Evolutionary conservation across 2,113 vertebrate species (phyloP).

Genomic region (Bostrychus sinensis): DNA sequence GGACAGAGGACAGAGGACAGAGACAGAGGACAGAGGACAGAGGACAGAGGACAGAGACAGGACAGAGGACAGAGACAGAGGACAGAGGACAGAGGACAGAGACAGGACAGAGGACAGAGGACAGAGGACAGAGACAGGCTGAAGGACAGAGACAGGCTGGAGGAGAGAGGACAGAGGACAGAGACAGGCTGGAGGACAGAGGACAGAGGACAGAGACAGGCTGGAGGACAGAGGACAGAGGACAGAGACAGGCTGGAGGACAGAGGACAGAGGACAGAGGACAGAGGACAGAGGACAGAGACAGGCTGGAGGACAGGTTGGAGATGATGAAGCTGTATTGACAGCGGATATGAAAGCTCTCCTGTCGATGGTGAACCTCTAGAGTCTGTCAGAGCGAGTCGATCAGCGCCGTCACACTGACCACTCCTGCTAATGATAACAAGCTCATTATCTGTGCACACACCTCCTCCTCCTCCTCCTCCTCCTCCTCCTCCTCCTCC

Average conservation of each 20-base stretch:
- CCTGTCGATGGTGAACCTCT: not conserved
- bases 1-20: too few species aligned
- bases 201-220: not conserved
- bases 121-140: not conserved
- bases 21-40: too few species aligned
- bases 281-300: not conserved
- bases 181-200: too few species aligned
- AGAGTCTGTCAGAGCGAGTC: not conserved
- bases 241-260: not conserved
- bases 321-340: not conserved
- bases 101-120: not conserved
- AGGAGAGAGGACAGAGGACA: not conserved
- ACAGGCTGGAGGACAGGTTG: not conserved
- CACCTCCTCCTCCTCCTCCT: not conserved
- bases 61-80: not conserved
- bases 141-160: not conserved
- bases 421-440: conserved; percentile 3
- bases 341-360: not conserved
- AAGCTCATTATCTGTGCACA: conserved; percentile 3
- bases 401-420: conserved; percentile 2
- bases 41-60: too few species aligned
- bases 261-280: not conserved
- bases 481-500: too few species aligned
- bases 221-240: not conserved
- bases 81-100: not conserved